phyloP scores from a whole-genome alignment of 23 tunicate genomes.

The Trididemnum clinides region DNA sequence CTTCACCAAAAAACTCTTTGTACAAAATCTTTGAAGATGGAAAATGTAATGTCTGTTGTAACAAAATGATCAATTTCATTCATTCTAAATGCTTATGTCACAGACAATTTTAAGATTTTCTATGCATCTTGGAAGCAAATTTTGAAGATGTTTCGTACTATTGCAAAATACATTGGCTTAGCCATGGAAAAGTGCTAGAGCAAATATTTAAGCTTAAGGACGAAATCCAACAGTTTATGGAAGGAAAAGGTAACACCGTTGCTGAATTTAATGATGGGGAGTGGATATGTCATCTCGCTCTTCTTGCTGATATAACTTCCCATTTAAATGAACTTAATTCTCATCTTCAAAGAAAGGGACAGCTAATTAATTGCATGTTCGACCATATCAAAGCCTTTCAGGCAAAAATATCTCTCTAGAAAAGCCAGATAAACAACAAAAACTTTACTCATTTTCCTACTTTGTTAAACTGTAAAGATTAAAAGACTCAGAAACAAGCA shows the following conservation, averaged over 20 bases:
- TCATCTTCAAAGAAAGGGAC: slow-evolving; percentile 30
- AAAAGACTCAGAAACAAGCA: slow-evolving; percentile 19
- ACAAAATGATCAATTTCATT: slow-evolving; percentile 44
- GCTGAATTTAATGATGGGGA: slow-evolving; percentile 44
- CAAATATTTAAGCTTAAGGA: slow-evolving; percentile 57
- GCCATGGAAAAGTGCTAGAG: slow-evolving; percentile 42
- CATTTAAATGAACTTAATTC: slow-evolving; percentile 43
- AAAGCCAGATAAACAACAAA: slow-evolving; percentile 57
- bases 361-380: slow-evolving; percentile 35
- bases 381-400: slow-evolving; percentile 59
- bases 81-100: slow-evolving; percentile 53
- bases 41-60: slow-evolving; percentile 50
- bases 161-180: slow-evolving; percentile 33
- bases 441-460: slow-evolving; percentile 64
- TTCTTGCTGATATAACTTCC: slow-evolving; percentile 45
- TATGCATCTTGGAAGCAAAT: slow-evolving; percentile 52
- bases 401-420: slow-evolving; percentile 54
- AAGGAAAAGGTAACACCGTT: slow-evolving; percentile 31
- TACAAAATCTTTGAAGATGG: slow-evolving; percentile 43
- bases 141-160: slow-evolving; percentile 58
- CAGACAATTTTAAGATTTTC: slow-evolving; percentile 60
- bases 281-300: slow-evolving; percentile 20
- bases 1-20: slow-evolving; percentile 46
- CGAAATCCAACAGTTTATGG: slow-evolving; percentile 44
- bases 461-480: slow-evolving; percentile 43